Evolutionary conservation across 2,797 vertebrate genomes (phyloP).

Genomic region (Myripristis jacobus): DNA sequence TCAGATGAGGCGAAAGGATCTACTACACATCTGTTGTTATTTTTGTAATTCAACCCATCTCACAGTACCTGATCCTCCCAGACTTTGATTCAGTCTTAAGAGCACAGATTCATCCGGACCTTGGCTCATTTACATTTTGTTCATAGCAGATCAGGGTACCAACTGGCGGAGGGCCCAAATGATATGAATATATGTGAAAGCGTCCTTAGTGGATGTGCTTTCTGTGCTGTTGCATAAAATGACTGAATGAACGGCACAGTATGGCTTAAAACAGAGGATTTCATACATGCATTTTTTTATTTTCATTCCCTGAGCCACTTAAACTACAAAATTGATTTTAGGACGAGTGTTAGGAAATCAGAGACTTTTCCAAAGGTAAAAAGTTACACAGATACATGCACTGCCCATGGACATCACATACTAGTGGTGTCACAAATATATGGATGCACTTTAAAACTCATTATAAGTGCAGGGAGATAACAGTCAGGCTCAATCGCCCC

Average conservation of each 20-base stretch:
- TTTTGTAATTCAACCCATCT: neutral
- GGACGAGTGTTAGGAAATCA: neutral
- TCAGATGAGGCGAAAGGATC: neutral
- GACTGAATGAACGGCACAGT: neutral
- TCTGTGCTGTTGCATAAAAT: neutral
- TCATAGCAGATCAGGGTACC: neutral
- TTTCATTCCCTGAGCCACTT: too few species aligned
- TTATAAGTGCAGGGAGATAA: slow-evolving; percentile 41
- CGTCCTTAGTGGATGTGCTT: neutral
- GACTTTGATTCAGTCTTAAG: neutral
- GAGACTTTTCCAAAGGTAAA: neutral
- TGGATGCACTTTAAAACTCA: slow-evolving; percentile 32
- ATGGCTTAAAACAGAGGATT: too few species aligned
- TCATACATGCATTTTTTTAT: too few species aligned
- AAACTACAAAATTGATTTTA: too few species aligned
- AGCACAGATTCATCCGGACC: neutral
- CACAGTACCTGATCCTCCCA: neutral
- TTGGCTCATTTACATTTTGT: neutral
- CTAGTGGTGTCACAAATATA: slow-evolving; percentile 19
- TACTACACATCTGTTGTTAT: neutral
- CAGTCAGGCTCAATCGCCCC: slow-evolving; percentile 32
- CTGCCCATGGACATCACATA: neutral
- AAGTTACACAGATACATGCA: neutral
- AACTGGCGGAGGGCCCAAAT: neutral
- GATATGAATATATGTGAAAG: neutral